Evolutionary conservation across 2,888 invertebrate genomes (phyloP).

Genomic region (Gymnoscelis rufifasciata): DNA sequence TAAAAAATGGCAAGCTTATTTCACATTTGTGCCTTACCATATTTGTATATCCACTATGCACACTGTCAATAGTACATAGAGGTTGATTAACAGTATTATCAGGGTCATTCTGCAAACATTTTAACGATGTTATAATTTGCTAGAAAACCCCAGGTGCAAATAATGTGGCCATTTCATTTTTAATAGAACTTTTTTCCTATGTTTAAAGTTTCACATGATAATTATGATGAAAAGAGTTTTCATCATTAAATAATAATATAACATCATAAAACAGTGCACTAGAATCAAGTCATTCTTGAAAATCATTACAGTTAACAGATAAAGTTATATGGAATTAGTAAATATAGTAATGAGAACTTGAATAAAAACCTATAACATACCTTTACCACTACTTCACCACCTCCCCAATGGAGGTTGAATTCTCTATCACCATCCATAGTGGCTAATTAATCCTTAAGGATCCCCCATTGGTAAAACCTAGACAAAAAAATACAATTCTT

Average conservation of each 20-base stretch:
- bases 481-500: background rate
- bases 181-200: no score
- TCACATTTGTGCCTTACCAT: conserved; percentile 48
- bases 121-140: conserved; percentile 13
- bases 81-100: conserved; percentile 48
- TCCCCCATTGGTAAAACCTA: conserved; percentile 34
- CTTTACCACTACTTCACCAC: conserved; percentile 65
- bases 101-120: conserved; percentile 48
- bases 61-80: conserved; percentile 55
- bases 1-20: background rate
- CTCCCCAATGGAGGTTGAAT: conserved; percentile 70
- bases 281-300: no score
- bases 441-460: conserved; percentile 23
- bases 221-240: no score
- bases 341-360: no score
- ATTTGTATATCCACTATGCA: conserved; percentile 49
- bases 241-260: no score
- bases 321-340: no score
- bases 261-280: no score
- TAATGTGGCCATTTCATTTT: no score
- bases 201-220: no score
- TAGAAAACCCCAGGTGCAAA: no score
- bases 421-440: conserved; percentile 62
- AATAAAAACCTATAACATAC: conserved; percentile 36
- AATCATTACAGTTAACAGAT: no score